phyloP scores from a whole-genome alignment of 2,797 vertebrate genomes.

The Pangasius krempfi region DNA sequence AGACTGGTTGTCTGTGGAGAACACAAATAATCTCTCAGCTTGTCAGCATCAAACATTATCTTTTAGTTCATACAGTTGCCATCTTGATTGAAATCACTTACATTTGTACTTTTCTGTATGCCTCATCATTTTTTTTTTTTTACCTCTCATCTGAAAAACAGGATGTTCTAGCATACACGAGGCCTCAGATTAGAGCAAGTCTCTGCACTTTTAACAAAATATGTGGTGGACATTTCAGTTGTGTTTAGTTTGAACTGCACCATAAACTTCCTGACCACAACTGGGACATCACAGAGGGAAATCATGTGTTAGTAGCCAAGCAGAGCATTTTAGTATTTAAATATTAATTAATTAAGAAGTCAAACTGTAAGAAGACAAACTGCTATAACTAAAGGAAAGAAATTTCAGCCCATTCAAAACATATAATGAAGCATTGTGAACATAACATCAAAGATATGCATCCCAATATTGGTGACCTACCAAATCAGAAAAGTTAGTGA shows the following conservation, averaged over 20 bases:
- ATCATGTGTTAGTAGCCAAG: background rate
- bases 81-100: constrained; percentile 3
- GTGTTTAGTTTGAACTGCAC: background rate
- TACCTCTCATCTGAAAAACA: constrained; percentile 28
- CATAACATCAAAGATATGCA: background rate
- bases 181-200: constrained; percentile 11
- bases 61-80: background rate
- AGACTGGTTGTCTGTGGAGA: no score
- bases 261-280: constrained; percentile 44
- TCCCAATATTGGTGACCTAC: background rate
- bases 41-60: background rate
- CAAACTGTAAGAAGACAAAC: background rate
- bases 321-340: background rate
- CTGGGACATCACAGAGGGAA: constrained; percentile 31
- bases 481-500: background rate
- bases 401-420: background rate
- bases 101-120: background rate
- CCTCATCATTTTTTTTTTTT: constrained; percentile 14
- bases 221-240: constrained; percentile 35
- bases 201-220: constrained; percentile 42
- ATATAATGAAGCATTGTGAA: background rate
- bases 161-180: background rate
- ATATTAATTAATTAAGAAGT: background rate
- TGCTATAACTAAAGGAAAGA: background rate
- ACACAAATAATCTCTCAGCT: background rate